A percentile compares a stretch with the other conserved stretches of the same genome.
phyloP scores from a whole-genome alignment of 2,113 vertebrate genomes.

The Nyctibius bracteatus region DNA sequence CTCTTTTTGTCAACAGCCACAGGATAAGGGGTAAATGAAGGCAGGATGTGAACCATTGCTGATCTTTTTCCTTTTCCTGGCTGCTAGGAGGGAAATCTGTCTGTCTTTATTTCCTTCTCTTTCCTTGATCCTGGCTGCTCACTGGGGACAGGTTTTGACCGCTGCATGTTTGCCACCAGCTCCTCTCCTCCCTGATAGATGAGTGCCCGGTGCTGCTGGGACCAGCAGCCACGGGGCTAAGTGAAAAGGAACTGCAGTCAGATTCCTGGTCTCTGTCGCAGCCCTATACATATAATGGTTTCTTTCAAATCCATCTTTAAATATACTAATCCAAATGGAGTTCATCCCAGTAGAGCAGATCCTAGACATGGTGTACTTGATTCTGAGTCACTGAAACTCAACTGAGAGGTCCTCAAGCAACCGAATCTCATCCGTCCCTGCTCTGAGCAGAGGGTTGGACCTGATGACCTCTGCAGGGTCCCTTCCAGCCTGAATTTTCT shows the following conservation, averaged over 20 bases:
- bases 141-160: background rate
- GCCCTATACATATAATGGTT: background rate
- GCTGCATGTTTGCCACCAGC: background rate
- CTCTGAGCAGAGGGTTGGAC: background rate
- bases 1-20: background rate
- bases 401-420: background rate
- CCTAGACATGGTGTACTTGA: background rate
- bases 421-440: background rate
- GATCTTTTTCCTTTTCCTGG: background rate
- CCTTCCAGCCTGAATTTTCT: background rate
- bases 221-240: background rate
- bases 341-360: background rate
- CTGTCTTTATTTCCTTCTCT: background rate
- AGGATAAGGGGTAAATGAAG: background rate
- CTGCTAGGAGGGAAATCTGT: background rate
- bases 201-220: fast-evolving
- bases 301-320: background rate
- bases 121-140: background rate
- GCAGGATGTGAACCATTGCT: background rate
- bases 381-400: background rate
- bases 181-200: background rate
- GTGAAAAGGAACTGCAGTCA: background rate
- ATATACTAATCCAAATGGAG: background rate
- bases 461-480: background rate
- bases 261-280: background rate